Base-by-base conservation (phyloP, 2,888 invertebrate genomes). In the Brachypalpus laphriformis region DNA sequence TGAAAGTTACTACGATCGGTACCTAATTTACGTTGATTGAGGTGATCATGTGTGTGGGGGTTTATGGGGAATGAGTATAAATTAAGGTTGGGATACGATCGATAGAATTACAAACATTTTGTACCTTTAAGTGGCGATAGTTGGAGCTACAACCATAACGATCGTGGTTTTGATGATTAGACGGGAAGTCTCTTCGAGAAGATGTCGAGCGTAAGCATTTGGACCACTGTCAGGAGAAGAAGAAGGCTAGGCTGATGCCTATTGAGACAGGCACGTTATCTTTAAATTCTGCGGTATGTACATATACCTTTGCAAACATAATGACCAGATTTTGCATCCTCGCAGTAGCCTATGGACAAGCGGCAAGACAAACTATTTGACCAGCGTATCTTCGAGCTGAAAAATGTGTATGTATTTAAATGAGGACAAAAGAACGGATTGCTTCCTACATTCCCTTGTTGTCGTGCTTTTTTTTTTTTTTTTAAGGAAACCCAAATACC, bases 401-500 rank as follows among this genome's bases (percentile, higher is more conserved):
- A 42, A 20, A 54, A 47, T 66, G 66, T 14, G 34, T 42, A 34
- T 28, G 54, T 31, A 65, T 59, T 56, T 47, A 20, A 63, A 56
- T 54, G 49, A 47, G 18, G 16, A 56, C 25, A 56, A 47, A 59
- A 63, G 5, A 7, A n/a, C 9, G 45, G 16, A n/a, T 28, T 8
- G 37, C 14, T n/a, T 70, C 40, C 6, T 83, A 85, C 37, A 40
- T 40, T 14, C 40, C 40, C n/a, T n/a, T n/a, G n/a, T n/a, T n/a
- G n/a, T n/a, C n/a, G n/a, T n/a, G n/a, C n/a, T n/a, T n/a, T n/a
- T n/a, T n/a, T n/a, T n/a, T n/a, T n/a, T n/a, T n/a, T n/a, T n/a
- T n/a, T n/a, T n/a, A n/a, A n/a, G n/a, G n/a, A n/a, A n/a, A n/a
- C n/a, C n/a, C n/a, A n/a, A n/a, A n/a, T n/a, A n/a, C n/a, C n/a